These are phyloP conservation scores for Troides helena DNA, from an alignment of 2,888 invertebrate genomes.

Conservation along the genomic window DNA sequence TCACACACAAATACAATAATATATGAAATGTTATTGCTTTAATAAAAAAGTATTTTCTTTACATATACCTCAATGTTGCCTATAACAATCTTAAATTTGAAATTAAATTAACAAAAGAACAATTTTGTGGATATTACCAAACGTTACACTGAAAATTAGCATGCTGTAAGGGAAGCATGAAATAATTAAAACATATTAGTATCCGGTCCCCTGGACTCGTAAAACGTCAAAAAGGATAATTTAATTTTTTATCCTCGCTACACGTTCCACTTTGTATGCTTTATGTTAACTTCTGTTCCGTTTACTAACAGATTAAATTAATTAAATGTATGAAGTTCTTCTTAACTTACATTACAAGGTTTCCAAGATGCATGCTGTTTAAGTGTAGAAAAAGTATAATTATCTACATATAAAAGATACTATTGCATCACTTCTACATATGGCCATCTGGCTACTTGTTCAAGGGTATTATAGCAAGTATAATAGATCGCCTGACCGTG, in stretches of 20 bases:
- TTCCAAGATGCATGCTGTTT: not conserved
- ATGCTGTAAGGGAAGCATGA: conserved; percentile 4
- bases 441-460: too few relatives aligned
- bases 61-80: too few relatives aligned
- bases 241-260: conserved; percentile 8
- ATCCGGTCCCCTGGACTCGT: conserved; percentile 9
- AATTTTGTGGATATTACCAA: not conserved
- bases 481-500: too few relatives aligned
- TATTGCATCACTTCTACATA: too few relatives aligned
- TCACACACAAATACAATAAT: too few relatives aligned
- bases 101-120: not conserved
- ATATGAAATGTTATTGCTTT: too few relatives aligned
- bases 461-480: too few relatives aligned
- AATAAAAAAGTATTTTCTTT: too few relatives aligned
- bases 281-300: conserved; percentile 1
- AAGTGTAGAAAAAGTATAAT: not conserved
- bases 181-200: conserved; percentile 19
- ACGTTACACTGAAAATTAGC: not conserved
- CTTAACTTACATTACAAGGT: not conserved
- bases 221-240: conserved; percentile 19
- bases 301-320: conserved; percentile 1
- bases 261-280: conserved; percentile 12
- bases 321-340: conserved; percentile 2
- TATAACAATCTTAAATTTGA: too few relatives aligned
- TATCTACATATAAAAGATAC: not conserved